Conservation (phyloP, 2,888 invertebrate species). For the Lypha dubia region DNA sequence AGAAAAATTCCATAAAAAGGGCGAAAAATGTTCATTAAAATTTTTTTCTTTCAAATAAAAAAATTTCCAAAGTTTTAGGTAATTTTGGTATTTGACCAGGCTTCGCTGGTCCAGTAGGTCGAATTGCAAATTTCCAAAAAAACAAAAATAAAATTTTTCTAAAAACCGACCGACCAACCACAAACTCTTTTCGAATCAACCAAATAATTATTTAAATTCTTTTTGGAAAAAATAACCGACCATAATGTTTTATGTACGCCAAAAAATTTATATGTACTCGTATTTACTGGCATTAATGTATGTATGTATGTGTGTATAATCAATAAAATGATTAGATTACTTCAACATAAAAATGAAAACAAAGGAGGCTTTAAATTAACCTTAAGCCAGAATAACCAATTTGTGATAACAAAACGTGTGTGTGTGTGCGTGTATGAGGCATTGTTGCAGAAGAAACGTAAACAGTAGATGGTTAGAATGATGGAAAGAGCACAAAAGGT, state of each 20-base stretch:
- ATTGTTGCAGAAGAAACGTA: constrained; percentile 12
- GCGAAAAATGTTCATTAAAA: too few relatives aligned
- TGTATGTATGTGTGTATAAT: constrained; percentile 42
- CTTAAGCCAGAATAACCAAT: constrained; percentile 53
- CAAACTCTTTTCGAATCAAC: neutral
- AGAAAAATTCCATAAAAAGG: too few relatives aligned
- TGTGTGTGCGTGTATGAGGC: constrained; percentile 1
- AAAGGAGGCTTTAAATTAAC: constrained; percentile 68
- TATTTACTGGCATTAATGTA: too few relatives aligned
- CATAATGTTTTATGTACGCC: neutral
- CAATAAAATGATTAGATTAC: constrained; percentile 69
- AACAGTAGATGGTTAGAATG: neutral
- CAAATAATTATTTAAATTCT: constrained; percentile 9
- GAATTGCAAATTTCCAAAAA: too few relatives aligned
- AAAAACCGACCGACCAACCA: neutral
- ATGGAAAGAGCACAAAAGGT: neutral
- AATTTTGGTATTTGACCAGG: too few relatives aligned
- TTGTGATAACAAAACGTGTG: constrained; percentile 18
- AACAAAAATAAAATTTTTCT: too few relatives aligned
- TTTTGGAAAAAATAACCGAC: neutral
- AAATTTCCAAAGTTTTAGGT: too few relatives aligned
- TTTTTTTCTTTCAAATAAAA: too few relatives aligned
- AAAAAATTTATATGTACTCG: too few relatives aligned
- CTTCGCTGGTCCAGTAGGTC: too few relatives aligned
- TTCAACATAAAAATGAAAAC: constrained; percentile 65